Conservation (phyloP, 1,140 invertebrate genomes). For the Drosophila santomea region DNA sequence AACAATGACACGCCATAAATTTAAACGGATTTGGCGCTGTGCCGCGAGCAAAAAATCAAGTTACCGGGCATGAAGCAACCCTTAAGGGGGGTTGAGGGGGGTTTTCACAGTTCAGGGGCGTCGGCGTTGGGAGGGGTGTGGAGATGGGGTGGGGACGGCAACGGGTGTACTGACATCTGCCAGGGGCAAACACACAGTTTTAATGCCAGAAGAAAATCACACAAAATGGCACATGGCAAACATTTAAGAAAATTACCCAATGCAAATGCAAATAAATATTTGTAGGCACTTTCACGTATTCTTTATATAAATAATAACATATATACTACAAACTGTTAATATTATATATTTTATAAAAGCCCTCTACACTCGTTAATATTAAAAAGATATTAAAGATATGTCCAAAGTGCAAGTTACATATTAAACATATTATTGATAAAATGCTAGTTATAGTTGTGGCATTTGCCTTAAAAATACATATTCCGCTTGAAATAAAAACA, state of each 20-base stretch:
- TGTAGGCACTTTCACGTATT: neutral
- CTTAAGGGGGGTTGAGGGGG: slow-evolving; percentile 1
- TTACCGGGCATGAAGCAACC: slow-evolving; percentile 19
- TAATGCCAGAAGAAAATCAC: slow-evolving; percentile 30
- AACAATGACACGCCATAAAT: slow-evolving; percentile 82
- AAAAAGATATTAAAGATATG: too few relatives aligned
- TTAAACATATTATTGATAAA: too few relatives aligned
- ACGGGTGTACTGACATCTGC: slow-evolving; percentile 18
- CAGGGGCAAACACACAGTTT: slow-evolving; percentile 14
- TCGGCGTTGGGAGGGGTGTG: neutral
- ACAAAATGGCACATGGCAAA: slow-evolving; percentile 4
- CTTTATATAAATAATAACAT: neutral
- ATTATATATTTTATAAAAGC: too few relatives aligned
- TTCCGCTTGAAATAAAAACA: neutral
- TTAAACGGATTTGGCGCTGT: slow-evolving; percentile 76
- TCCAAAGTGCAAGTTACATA: too few relatives aligned
- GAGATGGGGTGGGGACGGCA: neutral
- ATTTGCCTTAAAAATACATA: too few relatives aligned
- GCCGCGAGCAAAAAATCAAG: slow-evolving; percentile 48
- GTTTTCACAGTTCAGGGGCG: neutral
- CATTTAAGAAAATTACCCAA: neutral
- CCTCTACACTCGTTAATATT: too few relatives aligned
- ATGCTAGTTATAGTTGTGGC: too few relatives aligned
- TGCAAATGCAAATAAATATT: neutral
- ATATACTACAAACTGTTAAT: neutral